Evolutionary conservation across 2,113 vertebrate species (phyloP).

Genomic region (Lipophrys pholis): DNA sequence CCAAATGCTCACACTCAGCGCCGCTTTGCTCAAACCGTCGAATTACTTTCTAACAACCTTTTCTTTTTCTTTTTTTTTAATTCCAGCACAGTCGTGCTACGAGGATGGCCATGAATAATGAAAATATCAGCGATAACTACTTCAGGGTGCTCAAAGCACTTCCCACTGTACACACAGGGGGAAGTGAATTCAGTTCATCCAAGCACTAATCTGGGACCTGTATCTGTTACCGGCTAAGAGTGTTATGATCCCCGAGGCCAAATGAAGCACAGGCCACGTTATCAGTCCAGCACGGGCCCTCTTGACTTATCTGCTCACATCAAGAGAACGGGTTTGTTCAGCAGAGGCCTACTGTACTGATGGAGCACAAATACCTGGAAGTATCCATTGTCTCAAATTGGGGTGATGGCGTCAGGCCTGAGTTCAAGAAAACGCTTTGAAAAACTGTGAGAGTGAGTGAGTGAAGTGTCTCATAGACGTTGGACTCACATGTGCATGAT

Average conservation of each 20-base stretch:
- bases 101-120: conserved; percentile 63
- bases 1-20: conserved; percentile 39
- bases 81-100: conserved; percentile 32
- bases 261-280: conserved; percentile 71
- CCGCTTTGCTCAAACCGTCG: conserved; percentile 24
- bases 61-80: conserved; percentile 2
- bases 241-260: conserved; percentile 72
- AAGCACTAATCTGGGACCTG: conserved; percentile 62
- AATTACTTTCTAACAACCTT: conserved; percentile 62
- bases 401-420: not conserved
- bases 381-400: conserved; percentile 20
- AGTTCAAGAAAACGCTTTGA: too few relatives aligned
- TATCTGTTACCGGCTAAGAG: conserved; percentile 67
- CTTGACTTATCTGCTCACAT: conserved; percentile 71
- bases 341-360: conserved; percentile 17
- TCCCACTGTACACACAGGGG: conserved; percentile 36
- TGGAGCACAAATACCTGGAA: conserved; percentile 63
- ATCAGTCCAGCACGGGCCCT: conserved; percentile 65
- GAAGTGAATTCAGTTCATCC: conserved; percentile 53
- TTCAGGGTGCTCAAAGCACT: conserved; percentile 54
- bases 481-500: conserved; percentile 97
- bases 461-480: conserved; percentile 24
- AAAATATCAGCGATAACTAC: conserved; percentile 63
- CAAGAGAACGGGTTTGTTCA: conserved; percentile 59
- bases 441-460: conserved; percentile 3